Conservation (phyloP, 2,888 invertebrate species). For the Drosophila meridionalis region DNA sequence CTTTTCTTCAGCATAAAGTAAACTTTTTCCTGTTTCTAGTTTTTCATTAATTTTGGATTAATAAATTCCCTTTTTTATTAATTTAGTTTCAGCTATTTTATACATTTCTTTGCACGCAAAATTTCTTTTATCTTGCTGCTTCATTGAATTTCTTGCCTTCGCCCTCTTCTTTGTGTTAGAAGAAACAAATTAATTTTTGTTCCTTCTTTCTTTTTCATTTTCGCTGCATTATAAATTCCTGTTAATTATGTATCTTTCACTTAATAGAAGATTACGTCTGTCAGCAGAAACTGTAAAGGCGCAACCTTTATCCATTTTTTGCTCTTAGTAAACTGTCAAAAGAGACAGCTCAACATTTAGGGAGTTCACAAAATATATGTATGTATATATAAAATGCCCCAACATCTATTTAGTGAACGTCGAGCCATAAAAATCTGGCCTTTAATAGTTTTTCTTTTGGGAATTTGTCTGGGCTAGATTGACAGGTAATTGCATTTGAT, state of each 20-base stretch:
- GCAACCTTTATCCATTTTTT: slow-evolving; percentile 1
- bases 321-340: not conserved
- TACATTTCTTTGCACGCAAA: not conserved
- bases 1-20: not conserved
- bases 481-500: slow-evolving; percentile 65
- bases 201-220: not conserved
- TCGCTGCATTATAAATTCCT: not conserved
- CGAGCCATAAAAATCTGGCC: slow-evolving; percentile 21
- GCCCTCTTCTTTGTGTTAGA: not conserved
- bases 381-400: not conserved
- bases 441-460: slow-evolving; percentile 25
- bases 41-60: slow-evolving; percentile 11
- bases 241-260: slow-evolving; percentile 12
- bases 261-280: not conserved
- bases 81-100: not conserved
- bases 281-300: not conserved
- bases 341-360: not conserved
- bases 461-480: slow-evolving; percentile 22
- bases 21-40: not conserved
- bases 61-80: not conserved
- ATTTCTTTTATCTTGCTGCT: not conserved
- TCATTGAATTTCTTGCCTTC: slow-evolving; percentile 1
- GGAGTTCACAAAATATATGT: not conserved
- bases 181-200: not conserved
- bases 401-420: not conserved